phyloP scores from a whole-genome alignment of 2,113 vertebrate genomes.

The Grantiella picta region DNA sequence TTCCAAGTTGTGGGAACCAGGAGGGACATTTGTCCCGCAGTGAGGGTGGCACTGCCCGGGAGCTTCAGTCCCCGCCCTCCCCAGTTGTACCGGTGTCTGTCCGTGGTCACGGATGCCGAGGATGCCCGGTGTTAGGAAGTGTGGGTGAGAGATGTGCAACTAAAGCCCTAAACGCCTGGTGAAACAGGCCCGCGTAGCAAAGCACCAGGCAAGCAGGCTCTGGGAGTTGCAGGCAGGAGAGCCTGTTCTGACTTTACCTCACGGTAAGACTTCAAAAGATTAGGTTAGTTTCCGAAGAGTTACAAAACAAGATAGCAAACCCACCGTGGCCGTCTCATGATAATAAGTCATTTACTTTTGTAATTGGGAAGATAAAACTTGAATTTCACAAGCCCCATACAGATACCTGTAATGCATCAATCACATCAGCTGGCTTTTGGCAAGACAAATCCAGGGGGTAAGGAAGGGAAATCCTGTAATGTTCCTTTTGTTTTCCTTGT shows the following conservation, averaged over 20 bases:
- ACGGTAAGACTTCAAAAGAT: neutral
- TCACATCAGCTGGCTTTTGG: neutral
- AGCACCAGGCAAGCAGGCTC: neutral
- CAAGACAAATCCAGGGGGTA: neutral
- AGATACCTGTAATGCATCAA: neutral
- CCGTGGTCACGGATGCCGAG: fast-evolving
- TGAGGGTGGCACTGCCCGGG: too few relatives aligned
- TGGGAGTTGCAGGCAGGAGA: neutral
- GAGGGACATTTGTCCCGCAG: fast-evolving
- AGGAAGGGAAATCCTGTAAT: neutral
- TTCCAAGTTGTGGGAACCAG: neutral
- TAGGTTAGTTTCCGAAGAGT: neutral
- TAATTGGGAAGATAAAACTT: neutral
- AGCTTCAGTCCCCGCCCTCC: fast-evolving
- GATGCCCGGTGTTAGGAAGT: fast-evolving
- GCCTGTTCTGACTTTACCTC: neutral
- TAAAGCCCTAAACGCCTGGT: too few relatives aligned
- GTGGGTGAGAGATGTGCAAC: neutral
- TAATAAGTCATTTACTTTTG: neutral
- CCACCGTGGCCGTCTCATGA: neutral
- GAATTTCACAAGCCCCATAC: neutral
- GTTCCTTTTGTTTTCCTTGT: neutral
- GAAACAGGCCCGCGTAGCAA: fast-evolving
- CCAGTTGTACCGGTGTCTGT: fast-evolving
- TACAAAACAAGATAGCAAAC: neutral